Evolutionary conservation across 1,140 invertebrate genomes (phyloP), one percentile per base, ranked within the genome.

Genomic region (Coelopa frigida): DNA sequence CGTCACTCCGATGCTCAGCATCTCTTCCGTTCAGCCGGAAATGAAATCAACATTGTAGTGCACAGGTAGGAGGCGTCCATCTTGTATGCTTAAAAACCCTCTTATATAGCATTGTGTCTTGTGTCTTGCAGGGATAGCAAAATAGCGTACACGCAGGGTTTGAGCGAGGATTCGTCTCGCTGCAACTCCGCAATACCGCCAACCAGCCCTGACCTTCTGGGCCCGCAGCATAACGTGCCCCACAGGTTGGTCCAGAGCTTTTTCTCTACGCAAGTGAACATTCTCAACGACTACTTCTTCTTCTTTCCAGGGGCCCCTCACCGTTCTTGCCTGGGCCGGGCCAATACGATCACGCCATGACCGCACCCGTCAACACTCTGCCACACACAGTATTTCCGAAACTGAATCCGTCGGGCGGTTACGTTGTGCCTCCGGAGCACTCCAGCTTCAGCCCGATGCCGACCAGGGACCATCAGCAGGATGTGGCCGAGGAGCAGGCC

Each of bases 1-100:
- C 80, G 86, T 57, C 92, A 95, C 67, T 84, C 89, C 71, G 87
- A 94, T 72, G 93, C 91, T 22, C 85, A 90, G 70, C 86, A 85
- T 62, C 72, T 93, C 45, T 92, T 95, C 70, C 84, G 84, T 69
- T 85, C 83, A 68, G 84, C 87, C 49, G 83, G 75, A 46, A 81
- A 78, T 56, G 75, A 78, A 59, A 81, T 81, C 52, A 76, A 75
- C 61, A 68, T 82, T 40, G 79, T 78, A 29, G 77, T 82, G 29
- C 79, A 82, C 65, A 79, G 80, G 80, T 81, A 70, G 64, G 48
- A n/a, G n/a, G n/a, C n/a, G n/a, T n/a, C n/a, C n/a, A n/a, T n/a
- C 4, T 36, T 17, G 29, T 6, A 20, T 22, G 29, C 21, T 21
- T 41, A 26, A 32, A n/a, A 35, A 27, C 12, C 31, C 11, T 20